Evolutionary conservation across 2,797 vertebrate species (phyloP).

Genomic region (Molothrus ater): DNA sequence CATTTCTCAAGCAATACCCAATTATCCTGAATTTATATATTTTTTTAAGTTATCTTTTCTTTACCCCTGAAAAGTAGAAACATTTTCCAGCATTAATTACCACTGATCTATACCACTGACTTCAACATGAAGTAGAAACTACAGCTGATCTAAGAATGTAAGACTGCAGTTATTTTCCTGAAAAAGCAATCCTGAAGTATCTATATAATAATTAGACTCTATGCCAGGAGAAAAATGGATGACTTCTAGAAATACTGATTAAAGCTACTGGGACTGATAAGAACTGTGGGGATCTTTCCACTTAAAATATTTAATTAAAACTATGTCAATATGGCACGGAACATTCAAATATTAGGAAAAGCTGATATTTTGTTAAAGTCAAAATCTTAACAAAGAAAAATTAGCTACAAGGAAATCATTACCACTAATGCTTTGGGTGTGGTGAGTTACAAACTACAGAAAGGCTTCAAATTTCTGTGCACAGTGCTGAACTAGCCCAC

Average conservation of each 20-base stretch:
- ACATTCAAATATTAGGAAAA: background rate
- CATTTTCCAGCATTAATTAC: background rate
- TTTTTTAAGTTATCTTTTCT: background rate
- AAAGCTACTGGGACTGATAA: background rate
- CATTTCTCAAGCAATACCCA: background rate
- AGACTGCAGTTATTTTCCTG: background rate
- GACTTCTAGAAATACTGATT: background rate
- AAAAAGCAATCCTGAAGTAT: background rate
- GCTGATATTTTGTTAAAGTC: background rate
- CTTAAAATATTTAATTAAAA: background rate
- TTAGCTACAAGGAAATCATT: background rate
- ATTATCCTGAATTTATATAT: background rate
- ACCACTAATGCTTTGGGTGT: background rate
- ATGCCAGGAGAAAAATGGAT: background rate
- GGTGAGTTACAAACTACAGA: background rate
- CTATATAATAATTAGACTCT: background rate
- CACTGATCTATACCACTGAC: background rate
- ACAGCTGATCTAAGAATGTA: background rate
- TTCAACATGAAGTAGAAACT: background rate
- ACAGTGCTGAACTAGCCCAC: background rate
- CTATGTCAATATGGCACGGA: background rate
- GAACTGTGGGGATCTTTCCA: background rate
- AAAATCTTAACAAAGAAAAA: background rate
- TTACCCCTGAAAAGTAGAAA: background rate
- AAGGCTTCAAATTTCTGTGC: background rate